These are phyloP conservation scores for Vespertilio murinus DNA, from an alignment of 2,797 vertebrate species.

Conservation along the genomic window DNA sequence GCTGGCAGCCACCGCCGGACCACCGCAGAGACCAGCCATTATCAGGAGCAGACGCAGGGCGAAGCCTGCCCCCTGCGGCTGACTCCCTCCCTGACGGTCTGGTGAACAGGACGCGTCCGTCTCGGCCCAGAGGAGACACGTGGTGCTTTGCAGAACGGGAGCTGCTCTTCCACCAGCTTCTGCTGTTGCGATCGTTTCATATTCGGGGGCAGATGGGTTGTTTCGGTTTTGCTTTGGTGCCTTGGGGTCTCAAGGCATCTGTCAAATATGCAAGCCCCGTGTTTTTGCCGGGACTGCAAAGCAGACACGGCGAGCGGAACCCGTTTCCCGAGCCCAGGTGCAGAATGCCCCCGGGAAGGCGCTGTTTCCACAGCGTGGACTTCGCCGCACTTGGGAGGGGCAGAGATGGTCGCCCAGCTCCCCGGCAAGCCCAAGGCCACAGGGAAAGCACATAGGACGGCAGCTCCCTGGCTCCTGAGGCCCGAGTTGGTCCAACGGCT, in stretches of 20 bases:
- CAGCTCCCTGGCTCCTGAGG: neutral
- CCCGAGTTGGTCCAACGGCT: neutral
- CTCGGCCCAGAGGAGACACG: neutral
- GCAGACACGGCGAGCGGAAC: neutral
- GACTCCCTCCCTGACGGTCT: neutral
- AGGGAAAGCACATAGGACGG: neutral
- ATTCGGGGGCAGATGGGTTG: fast-evolving
- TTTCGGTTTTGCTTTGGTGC: neutral
- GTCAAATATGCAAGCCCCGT: neutral
- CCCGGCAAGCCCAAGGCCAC: neutral
- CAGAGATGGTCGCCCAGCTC: neutral
- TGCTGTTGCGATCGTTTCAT: neutral
- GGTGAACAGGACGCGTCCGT: neutral
- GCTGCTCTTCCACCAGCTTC: neutral
- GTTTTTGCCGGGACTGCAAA: neutral
- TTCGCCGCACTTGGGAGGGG: neutral
- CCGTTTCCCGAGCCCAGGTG: neutral
- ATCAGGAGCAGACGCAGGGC: neutral
- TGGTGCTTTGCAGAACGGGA: neutral
- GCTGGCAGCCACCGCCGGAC: fast-evolving
- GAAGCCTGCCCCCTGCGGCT: fast-evolving
- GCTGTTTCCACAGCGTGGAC: neutral
- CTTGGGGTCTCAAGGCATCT: neutral
- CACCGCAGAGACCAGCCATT: too few relatives aligned
- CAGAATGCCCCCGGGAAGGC: neutral